Evolutionary conservation across 1,140 invertebrate genomes (phyloP), one percentile per base, ranked within the genome.

Genomic region (Harpegnathos saltator): DNA sequence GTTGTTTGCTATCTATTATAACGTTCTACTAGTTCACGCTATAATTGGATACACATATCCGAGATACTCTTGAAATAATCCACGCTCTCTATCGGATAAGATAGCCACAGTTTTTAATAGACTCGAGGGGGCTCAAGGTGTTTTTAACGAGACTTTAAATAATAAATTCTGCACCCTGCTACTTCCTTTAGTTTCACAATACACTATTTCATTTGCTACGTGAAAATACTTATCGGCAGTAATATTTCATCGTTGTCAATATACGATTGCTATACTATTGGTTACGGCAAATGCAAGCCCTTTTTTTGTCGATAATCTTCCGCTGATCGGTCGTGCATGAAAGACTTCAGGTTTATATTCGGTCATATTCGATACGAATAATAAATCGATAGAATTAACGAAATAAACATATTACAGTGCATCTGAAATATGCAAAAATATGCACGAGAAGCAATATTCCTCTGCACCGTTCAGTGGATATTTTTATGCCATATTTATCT

Each of bases 21-120:
- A 82, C 69, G 78, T 81, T 74, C 22, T 59, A 58, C 82, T 12
- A 74, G 63, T 33, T 66, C 14, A 38, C 17, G 50, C 62, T 80
- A 63, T 85, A 86, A 82, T 85, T 85, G 69, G 85, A 86, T 82
- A 71, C 69, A 74, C 56, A 74, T n/a, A 82, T 74, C 83, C 71
- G 78, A 73, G 66, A 26, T 75, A 22, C 50, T 66, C 75, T 29
- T 26, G 50, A 68, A 86, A 72, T 82, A 82, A 80, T 73, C 66
- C 66, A 71, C 29, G 56, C 33, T n/a, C n/a, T n/a, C n/a, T 71
- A 66, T 44, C 17, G 58, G 58, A 62, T 62, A 61, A 85, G 72
- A 74, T 80, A 82, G 24, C 29, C 48, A 74, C 5, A 5, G 52
- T 52, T 82, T 82, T 85, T 85, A 74, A 86, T 69, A 69, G 58